Percentiles rank a stretch among this genome's conserved stretches.
These are phyloP conservation scores for Tenebrio molitor DNA, from an alignment of 1,140 invertebrate species.

Conservation along the genomic window DNA sequence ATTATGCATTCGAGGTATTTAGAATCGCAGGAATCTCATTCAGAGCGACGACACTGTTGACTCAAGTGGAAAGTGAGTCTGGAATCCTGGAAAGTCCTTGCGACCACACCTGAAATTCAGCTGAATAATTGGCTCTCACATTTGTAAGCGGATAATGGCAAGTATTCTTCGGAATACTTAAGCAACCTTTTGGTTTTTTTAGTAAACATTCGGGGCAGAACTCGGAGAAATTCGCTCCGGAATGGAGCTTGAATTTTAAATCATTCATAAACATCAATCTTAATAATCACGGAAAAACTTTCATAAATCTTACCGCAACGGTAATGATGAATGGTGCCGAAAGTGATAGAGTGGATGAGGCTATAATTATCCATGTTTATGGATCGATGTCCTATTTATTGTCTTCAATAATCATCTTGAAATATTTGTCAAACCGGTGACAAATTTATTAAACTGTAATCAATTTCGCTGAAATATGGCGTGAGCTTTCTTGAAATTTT, in stretches of 20 bases:
- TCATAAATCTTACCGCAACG: not conserved
- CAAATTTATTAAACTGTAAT: slow-evolving; percentile 30
- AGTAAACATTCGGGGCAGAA: not conserved
- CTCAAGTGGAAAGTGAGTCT: slow-evolving; percentile 37
- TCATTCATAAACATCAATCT: not conserved
- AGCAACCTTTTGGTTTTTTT: not conserved
- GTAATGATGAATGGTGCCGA: not conserved
- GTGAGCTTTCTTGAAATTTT: not conserved
- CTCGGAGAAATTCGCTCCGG: not conserved
- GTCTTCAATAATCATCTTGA: slow-evolving; percentile 11
- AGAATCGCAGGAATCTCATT: slow-evolving; percentile 34
- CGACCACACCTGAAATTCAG: slow-evolving; percentile 23
- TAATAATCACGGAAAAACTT: slow-evolving; percentile 6
- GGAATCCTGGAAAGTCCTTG: slow-evolving; percentile 29
- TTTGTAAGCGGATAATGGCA: slow-evolving; percentile 23
- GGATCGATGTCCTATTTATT: slow-evolving; percentile 3
- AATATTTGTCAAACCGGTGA: slow-evolving; percentile 2
- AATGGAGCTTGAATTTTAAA: not conserved
- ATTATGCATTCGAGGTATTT: slow-evolving; percentile 32
- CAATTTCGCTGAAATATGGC: slow-evolving; percentile 1
- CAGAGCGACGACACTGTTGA: slow-evolving; percentile 15
- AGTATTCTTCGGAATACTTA: not conserved
- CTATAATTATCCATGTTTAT: not conserved
- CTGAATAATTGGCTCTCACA: slow-evolving; percentile 38
- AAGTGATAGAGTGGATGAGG: not conserved